These are phyloP conservation scores for Saccostrea cuccullata DNA, from an alignment of 1,140 invertebrate genomes.

Conservation along the genomic window DNA sequence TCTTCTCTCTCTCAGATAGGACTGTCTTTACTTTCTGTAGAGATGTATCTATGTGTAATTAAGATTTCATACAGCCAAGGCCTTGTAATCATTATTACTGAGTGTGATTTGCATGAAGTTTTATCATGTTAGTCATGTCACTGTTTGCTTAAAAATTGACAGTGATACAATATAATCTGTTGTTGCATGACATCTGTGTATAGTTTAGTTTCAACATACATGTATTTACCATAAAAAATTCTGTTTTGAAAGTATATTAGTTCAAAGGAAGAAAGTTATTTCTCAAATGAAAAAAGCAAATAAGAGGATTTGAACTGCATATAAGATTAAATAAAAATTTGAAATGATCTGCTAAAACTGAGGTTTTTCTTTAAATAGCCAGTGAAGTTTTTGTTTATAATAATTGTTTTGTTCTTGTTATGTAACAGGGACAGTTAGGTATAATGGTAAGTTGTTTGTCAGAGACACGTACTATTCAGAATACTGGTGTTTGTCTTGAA, in stretches of 20 bases:
- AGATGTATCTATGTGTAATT: background rate
- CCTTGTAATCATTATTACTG: background rate
- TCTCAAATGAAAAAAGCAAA: no score
- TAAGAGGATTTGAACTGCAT: no score
- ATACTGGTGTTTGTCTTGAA: background rate
- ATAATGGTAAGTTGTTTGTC: conserved; percentile 66
- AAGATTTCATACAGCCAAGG: background rate
- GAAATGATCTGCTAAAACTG: no score
- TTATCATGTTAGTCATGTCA: background rate
- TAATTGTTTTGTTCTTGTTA: conserved; percentile 40
- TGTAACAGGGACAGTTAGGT: conserved; percentile 66
- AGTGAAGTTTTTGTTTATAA: background rate
- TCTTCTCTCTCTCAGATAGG: background rate
- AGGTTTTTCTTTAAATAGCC: background rate
- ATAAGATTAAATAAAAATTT: no score
- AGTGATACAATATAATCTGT: background rate
- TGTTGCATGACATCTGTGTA: background rate
- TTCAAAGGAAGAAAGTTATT: no score
- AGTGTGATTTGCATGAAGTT: background rate
- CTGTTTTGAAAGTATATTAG: no score
- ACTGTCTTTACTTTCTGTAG: background rate
- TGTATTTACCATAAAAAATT: no score
- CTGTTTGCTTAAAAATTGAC: background rate
- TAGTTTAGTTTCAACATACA: no score
- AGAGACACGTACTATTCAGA: conserved; percentile 1